Conservation (phyloP, 2,113 vertebrate genomes). For the Origma solitaria region DNA sequence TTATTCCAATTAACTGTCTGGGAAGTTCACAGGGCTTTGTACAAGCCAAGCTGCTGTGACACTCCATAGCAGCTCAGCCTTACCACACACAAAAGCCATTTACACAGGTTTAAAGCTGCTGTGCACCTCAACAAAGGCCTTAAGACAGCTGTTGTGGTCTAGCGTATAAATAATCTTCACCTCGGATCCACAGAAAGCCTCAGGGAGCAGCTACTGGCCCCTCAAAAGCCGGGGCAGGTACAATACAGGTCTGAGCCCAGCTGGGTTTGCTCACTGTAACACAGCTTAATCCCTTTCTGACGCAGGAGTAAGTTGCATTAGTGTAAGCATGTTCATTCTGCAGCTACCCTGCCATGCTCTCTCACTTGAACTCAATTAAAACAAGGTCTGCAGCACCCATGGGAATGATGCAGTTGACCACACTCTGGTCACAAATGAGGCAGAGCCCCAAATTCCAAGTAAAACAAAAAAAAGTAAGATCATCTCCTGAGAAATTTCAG, state of each 20-base stretch:
- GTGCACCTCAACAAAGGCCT: background rate
- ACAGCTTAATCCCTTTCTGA: background rate
- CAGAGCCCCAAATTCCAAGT: background rate
- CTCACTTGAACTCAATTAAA: background rate
- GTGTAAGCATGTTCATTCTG: background rate
- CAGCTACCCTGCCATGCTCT: background rate
- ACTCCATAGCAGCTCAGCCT: background rate
- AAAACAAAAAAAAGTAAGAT: background rate
- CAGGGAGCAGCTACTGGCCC: background rate
- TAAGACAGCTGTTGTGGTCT: background rate
- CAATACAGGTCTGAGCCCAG: accelerated
- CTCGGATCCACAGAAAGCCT: background rate
- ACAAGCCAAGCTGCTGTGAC: background rate
- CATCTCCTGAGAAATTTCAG: background rate
- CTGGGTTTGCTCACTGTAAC: background rate
- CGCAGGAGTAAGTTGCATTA: background rate
- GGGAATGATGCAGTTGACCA: background rate
- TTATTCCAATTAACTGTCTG: background rate
- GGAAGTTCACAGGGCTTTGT: background rate
- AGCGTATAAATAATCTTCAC: background rate
- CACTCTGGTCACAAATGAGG: background rate
- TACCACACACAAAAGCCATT: background rate
- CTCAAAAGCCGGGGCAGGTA: background rate
- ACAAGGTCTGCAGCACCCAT: background rate
- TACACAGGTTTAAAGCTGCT: background rate